Conservation (phyloP, 2,113 vertebrate species). For the Xenopus laevis region DNA sequence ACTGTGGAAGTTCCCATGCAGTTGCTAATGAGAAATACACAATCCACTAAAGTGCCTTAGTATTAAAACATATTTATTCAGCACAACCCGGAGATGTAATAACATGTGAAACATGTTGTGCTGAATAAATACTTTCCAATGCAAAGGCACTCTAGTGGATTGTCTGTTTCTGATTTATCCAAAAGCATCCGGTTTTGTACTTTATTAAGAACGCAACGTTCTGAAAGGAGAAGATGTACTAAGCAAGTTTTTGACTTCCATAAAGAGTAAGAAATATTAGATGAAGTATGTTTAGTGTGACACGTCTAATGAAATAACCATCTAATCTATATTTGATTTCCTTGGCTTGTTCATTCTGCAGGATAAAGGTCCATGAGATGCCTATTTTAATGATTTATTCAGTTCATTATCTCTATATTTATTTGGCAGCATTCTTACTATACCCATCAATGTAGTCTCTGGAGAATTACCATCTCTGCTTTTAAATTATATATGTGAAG, state of each 20-base stretch:
- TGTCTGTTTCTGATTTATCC: too few species aligned
- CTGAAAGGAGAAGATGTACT: too few species aligned
- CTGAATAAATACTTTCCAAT: too few species aligned
- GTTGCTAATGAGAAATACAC: too few species aligned
- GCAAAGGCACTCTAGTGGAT: too few species aligned
- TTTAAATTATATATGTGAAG: slow-evolving; percentile 13
- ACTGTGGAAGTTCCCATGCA: too few species aligned
- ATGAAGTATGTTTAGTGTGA: neutral
- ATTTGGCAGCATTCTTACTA: slow-evolving; percentile 10
- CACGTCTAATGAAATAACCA: neutral
- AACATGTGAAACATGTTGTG: too few species aligned
- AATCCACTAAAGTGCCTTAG: too few species aligned
- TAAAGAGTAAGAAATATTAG: neutral
- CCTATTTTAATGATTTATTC: slow-evolving; percentile 17
- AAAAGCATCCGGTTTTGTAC: too few species aligned
- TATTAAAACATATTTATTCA: too few species aligned
- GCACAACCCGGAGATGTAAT: too few species aligned
- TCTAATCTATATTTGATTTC: slow-evolving; percentile 10
- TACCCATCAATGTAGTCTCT: slow-evolving; percentile 8
- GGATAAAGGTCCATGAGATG: slow-evolving; percentile 1
- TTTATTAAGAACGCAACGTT: too few species aligned
- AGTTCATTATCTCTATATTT: slow-evolving; percentile 12
- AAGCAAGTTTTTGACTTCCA: neutral
- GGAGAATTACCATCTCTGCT: neutral
- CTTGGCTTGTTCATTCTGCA: neutral